Base-by-base conservation (phyloP, 1,140 invertebrate genomes). In the Drosophila baimaii region DNA sequence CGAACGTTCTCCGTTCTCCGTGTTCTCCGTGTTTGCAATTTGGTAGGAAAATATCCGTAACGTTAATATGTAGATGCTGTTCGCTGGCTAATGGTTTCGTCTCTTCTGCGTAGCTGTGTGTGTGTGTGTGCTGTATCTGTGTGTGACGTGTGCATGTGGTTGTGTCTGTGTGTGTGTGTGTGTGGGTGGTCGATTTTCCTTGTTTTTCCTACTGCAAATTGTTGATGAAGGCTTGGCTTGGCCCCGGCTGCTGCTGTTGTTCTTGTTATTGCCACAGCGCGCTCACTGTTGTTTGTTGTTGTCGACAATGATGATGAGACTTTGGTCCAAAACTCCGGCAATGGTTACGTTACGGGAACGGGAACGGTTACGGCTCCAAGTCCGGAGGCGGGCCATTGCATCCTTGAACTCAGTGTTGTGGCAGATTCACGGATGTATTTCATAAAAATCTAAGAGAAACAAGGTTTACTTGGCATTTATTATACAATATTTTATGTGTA, bases 161-260 rank as follows among this genome's bases (percentile, higher is more conserved):
- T 33, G 43, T 43, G 56, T 68, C 31, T 15, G 52, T 37, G 62
- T 33, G 43, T 43, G 56, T 68, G 37, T 15, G 29, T 39, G 27
- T 46, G 73, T 79, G 59, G 56, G 62, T 61, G 55, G 52, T 46
- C 58, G 54, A 56, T 81, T 85, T 86, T 71, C 72, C 77, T 19
- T 82, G 71, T 86, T 81, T 74, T 78, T 81, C 65, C 74, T 72
- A 55, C 63, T 86, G 76, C 77, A 89, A 86, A 86, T 86, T 88
- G 84, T 89, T 83, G 84, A 79, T 88, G 79, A 88, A 79, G 82
- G 83, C 83, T 35, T 54, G 31, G 13, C 19, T 44, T 13, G 43
- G 19, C 43, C 19, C 13, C 4, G 13, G 29, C 41, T 10, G 25
- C 58, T 57, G 61, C 46, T 77, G 62, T 66, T 72, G 62, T 51